phyloP scores from a whole-genome alignment of 2,797 vertebrate genomes.

The Clarias platycephalus region DNA sequence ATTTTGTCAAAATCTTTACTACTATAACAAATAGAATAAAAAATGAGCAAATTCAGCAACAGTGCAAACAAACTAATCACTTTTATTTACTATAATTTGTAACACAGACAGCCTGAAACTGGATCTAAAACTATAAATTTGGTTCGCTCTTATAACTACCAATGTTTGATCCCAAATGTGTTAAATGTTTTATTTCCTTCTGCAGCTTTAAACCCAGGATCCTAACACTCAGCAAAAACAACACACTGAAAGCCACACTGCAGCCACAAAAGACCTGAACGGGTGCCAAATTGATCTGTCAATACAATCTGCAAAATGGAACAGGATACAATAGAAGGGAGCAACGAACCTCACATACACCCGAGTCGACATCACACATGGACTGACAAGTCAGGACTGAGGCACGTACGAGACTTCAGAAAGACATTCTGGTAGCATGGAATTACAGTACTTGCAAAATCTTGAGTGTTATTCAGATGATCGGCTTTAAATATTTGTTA shows the following conservation, averaged over 20 bases:
- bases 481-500: not conserved
- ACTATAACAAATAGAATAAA: not conserved
- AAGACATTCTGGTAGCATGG: not conserved
- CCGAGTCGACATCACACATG: not conserved
- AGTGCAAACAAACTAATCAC: not conserved
- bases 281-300: slow-evolving; percentile 62
- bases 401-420: not conserved
- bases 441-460: not conserved
- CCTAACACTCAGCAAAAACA: slow-evolving; percentile 60
- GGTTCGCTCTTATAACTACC: not conserved
- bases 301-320: slow-evolving; percentile 61
- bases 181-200: slow-evolving; percentile 9
- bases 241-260: slow-evolving; percentile 53
- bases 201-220: slow-evolving; percentile 52
- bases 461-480: not conserved
- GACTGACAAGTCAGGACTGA: not conserved
- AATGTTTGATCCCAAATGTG: not conserved
- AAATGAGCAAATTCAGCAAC: not conserved
- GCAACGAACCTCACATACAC: slow-evolving; percentile 34
- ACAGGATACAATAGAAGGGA: slow-evolving; percentile 46
- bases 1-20: not conserved
- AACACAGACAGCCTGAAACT: not conserved
- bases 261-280: slow-evolving; percentile 57
- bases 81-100: no score
- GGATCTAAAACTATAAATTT: not conserved